Base-by-base conservation (phyloP, 2,888 invertebrate species). In the Euplexia lucipara region DNA sequence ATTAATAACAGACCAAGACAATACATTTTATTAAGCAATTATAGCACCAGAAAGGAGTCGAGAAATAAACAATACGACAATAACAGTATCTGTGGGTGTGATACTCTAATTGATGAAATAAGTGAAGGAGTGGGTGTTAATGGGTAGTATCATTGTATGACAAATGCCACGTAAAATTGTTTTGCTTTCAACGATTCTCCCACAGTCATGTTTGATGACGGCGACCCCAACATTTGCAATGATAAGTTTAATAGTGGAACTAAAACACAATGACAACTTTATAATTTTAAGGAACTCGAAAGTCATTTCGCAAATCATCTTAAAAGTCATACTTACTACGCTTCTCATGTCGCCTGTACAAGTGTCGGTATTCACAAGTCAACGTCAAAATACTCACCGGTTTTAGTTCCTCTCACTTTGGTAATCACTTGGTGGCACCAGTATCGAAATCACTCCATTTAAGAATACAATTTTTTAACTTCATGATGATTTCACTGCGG, bases 31-130 rank as follows among this genome's bases (percentile, higher is more conserved):
- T 69, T 62, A 47, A 49, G 48, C 56, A 57, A 72, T 63, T 60
- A 77, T 72, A 60, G 49, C 49, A 53, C 72, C 48, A n/a, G n/a
- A n/a, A 37, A 48, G 42, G 51, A 56, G 52, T 59, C 63, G 35
- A 73, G 60, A 56, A 60, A 66, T 54, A 71, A 79, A 75, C 59
- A 65, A 62, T 75, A 58, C 52, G 37, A 49, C 68, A 70, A 75
- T 72, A 70, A 26, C 51, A 79, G 54, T 61, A 48, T 57, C 53
- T 14, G 81, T 78, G 72, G 78, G 81, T 73, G 70, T 70, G 69
- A 73, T 73, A 70, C 72, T 66, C 68, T 83, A 81, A 81, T 81
- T 83, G 79, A 83, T 78, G 76, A 61, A 71, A 80, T 65, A 78
- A 80, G 60, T 70, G 68, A 62, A 75, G 57, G 60, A 78, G 78